A percentile compares a stretch with the other conserved stretches of the same genome.
phyloP scores from a whole-genome alignment of 2,888 invertebrate species.

The Danaus chrysippus region DNA sequence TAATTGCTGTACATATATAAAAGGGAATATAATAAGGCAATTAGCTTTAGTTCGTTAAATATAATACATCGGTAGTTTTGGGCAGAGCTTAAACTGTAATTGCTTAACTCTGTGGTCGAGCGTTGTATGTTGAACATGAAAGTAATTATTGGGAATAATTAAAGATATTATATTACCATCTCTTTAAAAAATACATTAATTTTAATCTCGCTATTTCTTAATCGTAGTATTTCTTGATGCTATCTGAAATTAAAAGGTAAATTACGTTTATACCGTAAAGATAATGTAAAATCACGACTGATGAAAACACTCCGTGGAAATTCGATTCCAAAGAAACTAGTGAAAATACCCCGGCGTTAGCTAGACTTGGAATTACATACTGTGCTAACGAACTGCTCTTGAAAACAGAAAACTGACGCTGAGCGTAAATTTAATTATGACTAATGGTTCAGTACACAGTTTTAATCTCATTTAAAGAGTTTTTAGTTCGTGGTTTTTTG shows the following conservation, averaged over 20 bases:
- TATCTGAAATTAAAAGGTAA: not conserved
- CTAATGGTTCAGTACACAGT: conserved; percentile 20
- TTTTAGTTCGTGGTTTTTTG: not conserved
- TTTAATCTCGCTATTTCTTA: too few species aligned
- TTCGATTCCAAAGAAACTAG: conserved; percentile 19
- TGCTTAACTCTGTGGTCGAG: conserved; percentile 4
- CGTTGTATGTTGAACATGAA: not conserved
- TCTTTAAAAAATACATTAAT: too few species aligned
- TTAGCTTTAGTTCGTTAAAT: conserved; percentile 1
- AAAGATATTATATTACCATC: too few species aligned
- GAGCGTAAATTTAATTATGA: conserved; percentile 11
- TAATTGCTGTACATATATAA: not conserved
- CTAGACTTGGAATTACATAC: conserved; percentile 31
- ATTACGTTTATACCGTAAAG: not conserved
- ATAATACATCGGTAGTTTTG: conserved; percentile 5
- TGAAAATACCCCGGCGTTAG: conserved; percentile 20
- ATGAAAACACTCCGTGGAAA: conserved; percentile 16
- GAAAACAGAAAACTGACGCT: conserved; percentile 33
- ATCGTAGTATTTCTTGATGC: not conserved
- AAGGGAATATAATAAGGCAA: not conserved
- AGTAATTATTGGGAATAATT: not conserved
- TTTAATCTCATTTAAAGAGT: not conserved
- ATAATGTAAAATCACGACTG: conserved; percentile 4
- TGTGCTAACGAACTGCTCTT: conserved; percentile 47
- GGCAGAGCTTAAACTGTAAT: conserved; percentile 3